phyloP scores from a whole-genome alignment of 2,797 vertebrate genomes.

The Erithacus rubecula region DNA sequence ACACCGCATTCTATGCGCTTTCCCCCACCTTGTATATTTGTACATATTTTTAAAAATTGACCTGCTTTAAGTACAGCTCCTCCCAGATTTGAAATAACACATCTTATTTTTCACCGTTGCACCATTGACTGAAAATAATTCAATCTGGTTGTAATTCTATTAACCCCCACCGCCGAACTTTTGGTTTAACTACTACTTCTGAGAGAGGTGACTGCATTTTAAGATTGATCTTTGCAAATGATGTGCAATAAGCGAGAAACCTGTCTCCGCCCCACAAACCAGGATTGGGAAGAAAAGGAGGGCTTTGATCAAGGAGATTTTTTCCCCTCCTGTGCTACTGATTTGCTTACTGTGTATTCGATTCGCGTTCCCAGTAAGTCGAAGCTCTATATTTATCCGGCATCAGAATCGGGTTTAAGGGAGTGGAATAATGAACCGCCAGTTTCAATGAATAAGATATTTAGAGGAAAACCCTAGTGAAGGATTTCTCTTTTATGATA shows the following conservation, averaged over 20 bases:
- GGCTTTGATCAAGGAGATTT: background rate
- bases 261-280: slow-evolving; percentile 32
- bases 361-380: slow-evolving; percentile 19
- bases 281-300: slow-evolving; percentile 24
- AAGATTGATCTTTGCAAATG: slow-evolving; percentile 15
- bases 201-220: slow-evolving; percentile 6
- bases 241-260: background rate
- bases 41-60: background rate
- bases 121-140: background rate
- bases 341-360: slow-evolving; percentile 51
- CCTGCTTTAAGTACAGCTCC: background rate
- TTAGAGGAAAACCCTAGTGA: slow-evolving; percentile 3
- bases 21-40: fast-evolving
- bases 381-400: slow-evolving; percentile 41
- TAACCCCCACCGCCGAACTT: background rate
- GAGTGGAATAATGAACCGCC: slow-evolving; percentile 39
- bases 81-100: background rate
- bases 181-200: background rate
- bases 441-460: slow-evolving; percentile 40
- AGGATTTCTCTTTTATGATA: slow-evolving; percentile 38
- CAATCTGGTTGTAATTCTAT: background rate
- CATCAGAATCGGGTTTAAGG: slow-evolving; percentile 9
- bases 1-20: background rate
- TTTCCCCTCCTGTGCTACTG: background rate
- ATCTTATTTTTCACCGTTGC: background rate